Evolutionary conservation across 2,113 vertebrate genomes (phyloP), one percentile per base, ranked within the genome.

Genomic region (Seriola quinqueradiata): DNA sequence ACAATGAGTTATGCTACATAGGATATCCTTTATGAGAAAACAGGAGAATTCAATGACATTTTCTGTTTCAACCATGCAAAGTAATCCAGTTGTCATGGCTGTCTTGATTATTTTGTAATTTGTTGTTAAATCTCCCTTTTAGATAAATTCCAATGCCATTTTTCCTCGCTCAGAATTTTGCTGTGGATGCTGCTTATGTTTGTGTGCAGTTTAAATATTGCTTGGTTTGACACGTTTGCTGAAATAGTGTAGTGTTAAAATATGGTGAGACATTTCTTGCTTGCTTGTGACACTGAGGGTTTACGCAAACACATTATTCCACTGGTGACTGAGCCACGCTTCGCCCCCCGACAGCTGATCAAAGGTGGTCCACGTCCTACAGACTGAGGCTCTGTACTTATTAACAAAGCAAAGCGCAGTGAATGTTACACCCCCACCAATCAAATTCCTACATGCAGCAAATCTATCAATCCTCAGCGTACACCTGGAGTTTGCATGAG

Each of bases 351-450:
- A 42, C 10, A 74, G 23, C 21, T 0, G 4, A 25, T 58, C 42
- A 74, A 34, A 54, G 17, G 13, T 34, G 16, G 4, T 21, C 4
- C 50, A 58, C 19, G 48, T 13, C 23, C 4, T 34, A 6, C 36
- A 38, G 70, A 75, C 16, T 60, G n/a, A 36, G 46, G 34, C 32
- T 70, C 54, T 61, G 59, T 34, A 23, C 60, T 61, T 25, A 72
- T 61, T 25, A 72, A 60, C 52, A 64, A 57, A 78, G 48, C 38
- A 42, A 48, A 81, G 32, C 8, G 8, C 5, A 77, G 40, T 52
- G 10, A 58, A 70, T 13, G 9, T 36, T 8, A 36, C 10, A 34
- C 0, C 12, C 44, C 70, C 21, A 23, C 46, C 40, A 21, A 82
- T 79, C 55, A 67, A 65, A 74, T 74, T 40, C 13, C n/a, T 2